Conservation (phyloP, 2,888 invertebrate species). For the Apotomis capreana region DNA sequence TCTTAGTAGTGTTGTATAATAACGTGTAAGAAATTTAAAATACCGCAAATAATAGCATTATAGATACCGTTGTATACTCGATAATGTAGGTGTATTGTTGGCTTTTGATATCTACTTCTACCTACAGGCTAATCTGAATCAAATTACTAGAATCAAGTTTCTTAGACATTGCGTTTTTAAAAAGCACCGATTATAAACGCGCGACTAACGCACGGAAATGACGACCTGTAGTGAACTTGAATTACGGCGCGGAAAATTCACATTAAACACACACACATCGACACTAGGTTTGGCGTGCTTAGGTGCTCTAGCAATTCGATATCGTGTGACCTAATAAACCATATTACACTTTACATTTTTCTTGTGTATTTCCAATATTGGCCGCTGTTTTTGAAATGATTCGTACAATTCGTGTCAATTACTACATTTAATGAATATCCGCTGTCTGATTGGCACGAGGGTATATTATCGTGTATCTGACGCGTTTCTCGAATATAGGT, state of each 20-base stretch:
- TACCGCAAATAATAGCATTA: conserved; percentile 28
- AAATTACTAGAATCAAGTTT: too few relatives aligned
- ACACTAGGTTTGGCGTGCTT: too few relatives aligned
- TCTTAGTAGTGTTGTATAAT: conserved; percentile 32
- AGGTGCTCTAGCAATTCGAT: too few relatives aligned
- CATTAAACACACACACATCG: too few relatives aligned
- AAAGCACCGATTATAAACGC: too few relatives aligned
- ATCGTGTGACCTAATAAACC: too few relatives aligned
- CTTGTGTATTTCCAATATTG: not conserved
- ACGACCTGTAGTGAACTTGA: too few relatives aligned
- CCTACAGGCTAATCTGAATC: not conserved
- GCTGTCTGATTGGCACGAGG: not conserved
- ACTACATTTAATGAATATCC: conserved; percentile 30
- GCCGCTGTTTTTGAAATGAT: conserved; percentile 2
- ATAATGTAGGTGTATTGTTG: conserved; percentile 4
- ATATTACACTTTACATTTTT: too few relatives aligned
- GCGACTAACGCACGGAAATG: too few relatives aligned
- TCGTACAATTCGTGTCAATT: conserved; percentile 41
- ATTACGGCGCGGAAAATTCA: too few relatives aligned
- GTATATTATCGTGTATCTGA: too few relatives aligned
- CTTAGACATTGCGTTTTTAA: too few relatives aligned
- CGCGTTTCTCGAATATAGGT: not conserved
- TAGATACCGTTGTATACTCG: conserved; percentile 30
- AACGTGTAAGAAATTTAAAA: conserved; percentile 2
- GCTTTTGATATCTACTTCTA: conserved; percentile 22